Base-by-base conservation (phyloP, 2,888 invertebrate genomes). In the Myopa tessellatipennis region DNA sequence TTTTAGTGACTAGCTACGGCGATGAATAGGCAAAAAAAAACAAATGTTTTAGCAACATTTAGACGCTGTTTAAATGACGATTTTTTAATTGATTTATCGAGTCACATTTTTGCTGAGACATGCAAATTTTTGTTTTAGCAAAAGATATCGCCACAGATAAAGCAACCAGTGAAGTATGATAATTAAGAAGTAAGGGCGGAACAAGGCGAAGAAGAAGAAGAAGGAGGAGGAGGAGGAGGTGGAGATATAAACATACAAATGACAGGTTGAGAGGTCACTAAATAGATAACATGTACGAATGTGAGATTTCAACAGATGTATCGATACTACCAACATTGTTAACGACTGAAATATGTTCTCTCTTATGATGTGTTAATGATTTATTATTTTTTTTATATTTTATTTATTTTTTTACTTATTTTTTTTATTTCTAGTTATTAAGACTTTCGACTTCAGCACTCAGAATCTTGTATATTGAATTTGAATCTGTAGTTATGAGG, bases 31-130 rank as follows among this genome's bases (percentile, higher is more conserved):
- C 55, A 55, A 55, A n/a, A 8, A 55, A 55, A n/a, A 55, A n/a
- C 14, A 1, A 12, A 14, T 55, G 55, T 55, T 55, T 45, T n/a
- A 50, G 50, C 8, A 50, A 14, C 14, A 8, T 55, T n/a, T 55
- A 8, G 10, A 55, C 10, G 16, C 5, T 55, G 5, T 55, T 55
- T n/a, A 65, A 65, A 38, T 61, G 34, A 4, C 12, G 4, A 4
- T 50, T 45, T 67, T 7, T 58, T 50, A 40, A 63, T 61, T 73
- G 73, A 73, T 73, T 73, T 73, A 73, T 73, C 61, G n/a, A 52
- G 36, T 50, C 6, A 36, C 34, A 2, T 63, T 10, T 16, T 45
- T 50, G 40, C 50, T 36, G 61, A 61, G 36, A 74, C 65, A 52
- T 61, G 50, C 38, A 74, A 52, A 73, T 73, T 61, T 40, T 34